A percentile compares a stretch with the other conserved stretches of the same genome.
Conservation (phyloP, 2,888 invertebrate species). For the Eupeodes luniger region DNA sequence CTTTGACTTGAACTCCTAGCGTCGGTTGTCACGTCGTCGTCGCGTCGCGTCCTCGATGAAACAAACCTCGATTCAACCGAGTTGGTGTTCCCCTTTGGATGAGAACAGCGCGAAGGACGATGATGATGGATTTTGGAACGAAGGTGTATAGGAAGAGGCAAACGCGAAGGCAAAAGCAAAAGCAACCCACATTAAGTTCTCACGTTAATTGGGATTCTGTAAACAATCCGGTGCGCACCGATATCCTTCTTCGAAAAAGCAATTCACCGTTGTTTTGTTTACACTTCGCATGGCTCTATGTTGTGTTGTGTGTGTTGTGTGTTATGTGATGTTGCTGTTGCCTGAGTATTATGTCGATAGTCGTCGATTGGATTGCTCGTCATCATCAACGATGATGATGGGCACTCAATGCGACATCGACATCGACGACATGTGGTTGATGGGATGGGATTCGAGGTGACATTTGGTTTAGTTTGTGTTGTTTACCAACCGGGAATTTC, state of each 20-base stretch:
- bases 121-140: slow-evolving; percentile 10
- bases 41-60: background rate
- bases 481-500: slow-evolving; percentile 66
- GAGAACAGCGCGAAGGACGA: background rate
- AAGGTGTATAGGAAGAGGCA: slow-evolving; percentile 4
- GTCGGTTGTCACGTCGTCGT: no score
- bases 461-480: slow-evolving; percentile 71
- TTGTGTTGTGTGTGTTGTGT: background rate
- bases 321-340: no score
- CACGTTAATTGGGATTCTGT: slow-evolving; percentile 76
- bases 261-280: slow-evolving; percentile 75
- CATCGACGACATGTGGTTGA: slow-evolving; percentile 74
- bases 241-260: slow-evolving; percentile 73
- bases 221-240: slow-evolving; percentile 65
- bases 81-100: background rate
- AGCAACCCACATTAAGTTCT: slow-evolving; percentile 70
- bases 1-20: background rate
- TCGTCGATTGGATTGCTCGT: slow-evolving; percentile 47
- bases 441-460: slow-evolving; percentile 73
- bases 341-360: no score
- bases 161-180: background rate
- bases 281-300: slow-evolving; percentile 69
- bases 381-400: slow-evolving; percentile 15
- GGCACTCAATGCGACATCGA: slow-evolving; percentile 58
- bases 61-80: slow-evolving; percentile 8